Base-by-base conservation (phyloP, 2,113 vertebrate species). In the Seriola dumerili region DNA sequence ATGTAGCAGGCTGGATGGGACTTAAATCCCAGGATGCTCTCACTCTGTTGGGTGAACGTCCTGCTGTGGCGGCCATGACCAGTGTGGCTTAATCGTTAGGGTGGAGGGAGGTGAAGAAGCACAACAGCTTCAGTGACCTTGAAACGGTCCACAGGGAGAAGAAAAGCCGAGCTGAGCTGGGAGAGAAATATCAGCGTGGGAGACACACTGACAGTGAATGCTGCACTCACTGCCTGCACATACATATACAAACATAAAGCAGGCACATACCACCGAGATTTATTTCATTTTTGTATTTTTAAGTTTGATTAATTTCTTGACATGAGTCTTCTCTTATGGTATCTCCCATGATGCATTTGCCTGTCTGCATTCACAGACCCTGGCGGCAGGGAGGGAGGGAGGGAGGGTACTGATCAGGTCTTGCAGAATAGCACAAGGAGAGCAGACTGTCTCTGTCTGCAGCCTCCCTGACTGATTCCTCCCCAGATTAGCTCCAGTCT, bases 381-480 rank as follows among this genome's bases (percentile, higher is more conserved):
- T 25, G 52, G 38, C 58, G 3, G 70, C 25, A 32, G 63, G n/a
- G 61, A 72, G 75, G 70, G 59, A 63, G 42, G 72, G 58, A 72
- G 76, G 72, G 65, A 72, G 48, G 69, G 52, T 1, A 2, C 44
- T 29, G 81, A 84, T 87, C 77, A 57, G 62, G 81, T 88, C 73
- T 90, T 71, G 25, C 80, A 74, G 85, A 89, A 65, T 36, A 83
- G 72, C 82, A 83, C 87, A 85, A 86, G 86, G 91, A 78, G 85
- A 76, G 78, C 86, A 79, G 83, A 58, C 72, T 44, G 83, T 46
- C 72, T 81, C 80, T 70, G 80, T 80, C 85, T 88, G 85, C 83
- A 71, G 72, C 63, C 83, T 29, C 36, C 44, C 80, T 8, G 44
- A 61, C 76, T 78, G 81, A 90, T 84, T 67, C 76, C 67, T 79